Evolutionary conservation across 1,140 invertebrate species (phyloP).

Genomic region (Pachypeltis micranthus): DNA sequence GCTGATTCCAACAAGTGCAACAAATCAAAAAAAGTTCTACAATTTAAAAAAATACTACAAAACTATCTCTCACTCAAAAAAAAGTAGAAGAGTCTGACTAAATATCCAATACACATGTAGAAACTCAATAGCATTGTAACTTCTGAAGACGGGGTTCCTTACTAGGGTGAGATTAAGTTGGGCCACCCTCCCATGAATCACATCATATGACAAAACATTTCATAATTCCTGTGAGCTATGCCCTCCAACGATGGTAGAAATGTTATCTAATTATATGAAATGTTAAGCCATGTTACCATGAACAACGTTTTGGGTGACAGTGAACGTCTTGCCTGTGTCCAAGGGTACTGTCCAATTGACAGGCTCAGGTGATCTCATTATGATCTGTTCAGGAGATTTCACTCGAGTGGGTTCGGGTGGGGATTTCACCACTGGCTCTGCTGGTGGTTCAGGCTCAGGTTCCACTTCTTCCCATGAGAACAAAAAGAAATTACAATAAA

Average conservation of each 20-base stretch:
- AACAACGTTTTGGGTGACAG: constrained; percentile 79
- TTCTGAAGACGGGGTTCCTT: neutral
- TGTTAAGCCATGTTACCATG: constrained; percentile 49
- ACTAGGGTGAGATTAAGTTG: neutral
- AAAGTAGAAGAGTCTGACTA: neutral
- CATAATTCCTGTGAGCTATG: constrained; percentile 6
- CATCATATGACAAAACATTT: constrained; percentile 14
- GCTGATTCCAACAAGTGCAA: no score
- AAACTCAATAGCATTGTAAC: neutral
- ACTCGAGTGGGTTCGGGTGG: constrained; percentile 82
- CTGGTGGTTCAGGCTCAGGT: constrained; percentile 34
- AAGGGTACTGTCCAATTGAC: constrained; percentile 89
- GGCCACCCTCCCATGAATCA: neutral
- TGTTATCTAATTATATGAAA: constrained; percentile 9
- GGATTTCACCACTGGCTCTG: constrained; percentile 69
- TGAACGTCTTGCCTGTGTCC: constrained; percentile 84
- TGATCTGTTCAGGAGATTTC: constrained; percentile 83
- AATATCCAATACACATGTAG: neutral
- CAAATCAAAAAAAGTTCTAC: neutral
- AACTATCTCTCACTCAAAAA: neutral
- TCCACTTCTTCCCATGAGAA: constrained; percentile 31
- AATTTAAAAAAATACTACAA: neutral
- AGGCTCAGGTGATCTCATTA: constrained; percentile 78
- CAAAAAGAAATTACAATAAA: no score
- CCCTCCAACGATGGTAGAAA: neutral